Evolutionary conservation across 64 coral and sea anemone genomes (phyloP).

Genomic region (Actinia equina): DNA sequence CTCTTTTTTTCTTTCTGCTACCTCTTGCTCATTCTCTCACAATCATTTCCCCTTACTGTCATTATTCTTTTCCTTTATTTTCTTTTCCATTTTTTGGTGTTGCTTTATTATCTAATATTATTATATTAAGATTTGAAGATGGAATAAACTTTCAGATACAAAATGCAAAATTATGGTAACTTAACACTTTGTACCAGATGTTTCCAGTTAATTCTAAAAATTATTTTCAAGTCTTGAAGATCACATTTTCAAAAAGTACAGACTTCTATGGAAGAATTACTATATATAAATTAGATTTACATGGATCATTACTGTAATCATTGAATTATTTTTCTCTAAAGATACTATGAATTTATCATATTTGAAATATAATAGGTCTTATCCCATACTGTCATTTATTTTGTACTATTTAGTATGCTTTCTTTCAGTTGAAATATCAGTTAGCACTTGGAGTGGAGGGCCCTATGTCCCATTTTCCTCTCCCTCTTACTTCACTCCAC

Average conservation of each 20-base stretch:
- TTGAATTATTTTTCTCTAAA: neutral
- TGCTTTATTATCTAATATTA: neutral
- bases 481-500: no score
- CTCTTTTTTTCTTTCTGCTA: no score
- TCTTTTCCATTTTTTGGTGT: neutral
- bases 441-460: no score
- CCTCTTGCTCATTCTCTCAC: no score
- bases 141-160: no score
- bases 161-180: neutral
- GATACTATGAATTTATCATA: neutral
- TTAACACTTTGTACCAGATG: constrained; percentile 28
- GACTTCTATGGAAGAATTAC: constrained; percentile 89
- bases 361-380: neutral
- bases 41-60: no score
- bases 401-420: no score
- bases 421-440: no score
- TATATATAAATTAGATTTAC: constrained; percentile 71
- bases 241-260: constrained; percentile 62
- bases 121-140: neutral
- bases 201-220: constrained; percentile 46
- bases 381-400: no score
- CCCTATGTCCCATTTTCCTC: no score
- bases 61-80: neutral
- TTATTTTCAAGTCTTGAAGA: constrained; percentile 56
- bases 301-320: constrained; percentile 1